Conservation (phyloP, 2,888 invertebrate genomes). For the Mamestra brassicae region DNA sequence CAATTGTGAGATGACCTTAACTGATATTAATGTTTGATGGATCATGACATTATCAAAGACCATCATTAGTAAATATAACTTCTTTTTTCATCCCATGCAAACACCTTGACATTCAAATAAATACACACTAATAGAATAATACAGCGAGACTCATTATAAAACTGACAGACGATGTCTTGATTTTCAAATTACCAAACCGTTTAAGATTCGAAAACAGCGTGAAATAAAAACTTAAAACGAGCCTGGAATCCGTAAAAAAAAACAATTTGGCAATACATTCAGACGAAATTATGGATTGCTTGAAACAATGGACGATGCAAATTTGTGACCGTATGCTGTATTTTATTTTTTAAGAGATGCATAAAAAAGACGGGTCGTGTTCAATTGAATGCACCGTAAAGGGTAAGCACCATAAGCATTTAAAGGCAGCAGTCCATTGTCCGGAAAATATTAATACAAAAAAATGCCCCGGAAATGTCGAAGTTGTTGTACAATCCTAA, state of each 20-base stretch:
- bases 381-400: conserved; percentile 82
- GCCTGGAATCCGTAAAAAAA: conserved; percentile 72
- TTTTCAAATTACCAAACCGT: conserved; percentile 52
- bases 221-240: conserved; percentile 73
- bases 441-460: conserved; percentile 78
- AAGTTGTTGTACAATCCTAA: conserved; percentile 60
- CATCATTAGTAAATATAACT: conserved; percentile 47
- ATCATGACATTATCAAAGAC: conserved; percentile 44
- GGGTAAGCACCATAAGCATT: conserved; percentile 74
- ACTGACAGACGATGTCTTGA: conserved; percentile 32
- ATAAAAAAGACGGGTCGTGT: conserved; percentile 79
- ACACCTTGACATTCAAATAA: conserved; percentile 48
- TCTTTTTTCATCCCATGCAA: conserved; percentile 24
- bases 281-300: conserved; percentile 82
- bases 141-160: conserved; percentile 30
- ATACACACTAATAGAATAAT: conserved; percentile 3
- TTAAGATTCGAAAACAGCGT: conserved; percentile 30
- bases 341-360: conserved; percentile 80
- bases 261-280: conserved; percentile 78
- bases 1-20: conserved; percentile 51
- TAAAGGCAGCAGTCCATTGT: conserved; percentile 80
- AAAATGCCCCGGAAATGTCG: conserved; percentile 76
- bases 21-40: conserved; percentile 65
- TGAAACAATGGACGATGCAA: conserved; percentile 88
- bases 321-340: conserved; percentile 78